These are phyloP conservation scores for Meta bourneti DNA, from an alignment of 2,888 invertebrate genomes.

Conservation along the genomic window DNA sequence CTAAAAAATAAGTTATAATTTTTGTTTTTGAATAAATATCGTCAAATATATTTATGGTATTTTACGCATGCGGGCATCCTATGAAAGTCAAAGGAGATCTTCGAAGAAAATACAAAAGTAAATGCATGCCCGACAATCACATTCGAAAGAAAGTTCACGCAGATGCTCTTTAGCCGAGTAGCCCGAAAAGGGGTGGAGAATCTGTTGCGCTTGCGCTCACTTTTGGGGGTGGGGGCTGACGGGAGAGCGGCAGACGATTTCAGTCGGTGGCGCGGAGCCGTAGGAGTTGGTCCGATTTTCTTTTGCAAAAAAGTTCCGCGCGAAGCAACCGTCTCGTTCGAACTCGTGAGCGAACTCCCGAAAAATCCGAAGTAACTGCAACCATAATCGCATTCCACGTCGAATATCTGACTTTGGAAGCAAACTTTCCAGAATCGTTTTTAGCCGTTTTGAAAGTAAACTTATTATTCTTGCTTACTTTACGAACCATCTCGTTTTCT, in stretches of 20 bases:
- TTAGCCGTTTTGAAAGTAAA: too few species aligned
- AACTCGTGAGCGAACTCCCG: neutral
- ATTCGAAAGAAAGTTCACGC: slow-evolving; percentile 54
- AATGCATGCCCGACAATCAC: slow-evolving; percentile 29
- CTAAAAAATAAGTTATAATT: too few species aligned
- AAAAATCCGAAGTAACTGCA: neutral
- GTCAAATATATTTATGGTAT: neutral
- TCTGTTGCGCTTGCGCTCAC: slow-evolving; percentile 67
- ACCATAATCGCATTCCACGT: neutral
- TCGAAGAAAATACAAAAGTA: too few species aligned
- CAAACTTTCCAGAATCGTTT: neutral
- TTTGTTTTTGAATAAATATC: too few species aligned
- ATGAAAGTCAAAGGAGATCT: slow-evolving; percentile 25
- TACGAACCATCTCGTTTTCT: too few species aligned
- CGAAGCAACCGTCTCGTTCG: neutral
- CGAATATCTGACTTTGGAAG: too few species aligned
- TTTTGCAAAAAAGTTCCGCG: neutral
- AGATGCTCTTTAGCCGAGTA: slow-evolving; percentile 42
- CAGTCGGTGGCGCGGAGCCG: slow-evolving; percentile 52
- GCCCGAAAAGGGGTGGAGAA: slow-evolving; percentile 48
- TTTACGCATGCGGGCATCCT: slow-evolving; percentile 4
- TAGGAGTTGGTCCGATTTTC: slow-evolving; percentile 17
- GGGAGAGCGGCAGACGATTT: slow-evolving; percentile 32
- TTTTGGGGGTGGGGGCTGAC: slow-evolving; percentile 15
- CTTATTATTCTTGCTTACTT: too few species aligned